phyloP scores from a whole-genome alignment of 2,888 invertebrate species.

The Steinernema carpocapsae region DNA sequence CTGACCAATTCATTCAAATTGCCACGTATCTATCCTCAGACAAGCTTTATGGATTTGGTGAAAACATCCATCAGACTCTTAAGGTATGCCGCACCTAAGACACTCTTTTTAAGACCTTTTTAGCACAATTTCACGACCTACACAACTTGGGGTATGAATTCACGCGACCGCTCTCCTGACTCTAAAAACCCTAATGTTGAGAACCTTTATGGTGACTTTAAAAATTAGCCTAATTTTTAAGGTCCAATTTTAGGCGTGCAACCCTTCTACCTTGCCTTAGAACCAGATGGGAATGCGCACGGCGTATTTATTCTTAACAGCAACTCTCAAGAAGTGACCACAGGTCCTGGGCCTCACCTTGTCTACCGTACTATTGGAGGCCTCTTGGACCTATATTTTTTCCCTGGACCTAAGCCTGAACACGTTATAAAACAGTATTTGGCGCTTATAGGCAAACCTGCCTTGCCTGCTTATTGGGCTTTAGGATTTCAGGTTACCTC shows the following conservation, averaged over 20 bases:
- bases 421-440: slow-evolving; percentile 69
- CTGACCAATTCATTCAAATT: slow-evolving; percentile 48
- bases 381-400: slow-evolving; percentile 53
- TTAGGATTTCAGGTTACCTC: neutral
- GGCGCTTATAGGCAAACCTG: slow-evolving; percentile 61
- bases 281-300: slow-evolving; percentile 61
- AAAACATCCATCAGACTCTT: slow-evolving; percentile 41
- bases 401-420: slow-evolving; percentile 69
- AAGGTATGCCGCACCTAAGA: slow-evolving; percentile 8
- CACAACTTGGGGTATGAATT: slow-evolving; percentile 61
- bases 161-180: slow-evolving; percentile 58
- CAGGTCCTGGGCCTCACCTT: slow-evolving; percentile 70
- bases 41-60: slow-evolving; percentile 49
- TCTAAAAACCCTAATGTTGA: slow-evolving; percentile 47
- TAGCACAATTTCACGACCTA: slow-evolving; percentile 59
- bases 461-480: slow-evolving; percentile 50
- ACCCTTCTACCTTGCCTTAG: slow-evolving; percentile 64
- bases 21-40: slow-evolving; percentile 44
- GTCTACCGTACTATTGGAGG: slow-evolving; percentile 76
- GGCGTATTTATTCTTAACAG: slow-evolving; percentile 63
- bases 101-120: slow-evolving; percentile 21
- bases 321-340: slow-evolving; percentile 64
- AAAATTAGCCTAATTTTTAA: neutral
- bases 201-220: slow-evolving; percentile 54
- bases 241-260: slow-evolving; percentile 52